Evolutionary conservation across 1,140 invertebrate species (phyloP), one percentile per base, ranked within the genome.

Genomic region (Pseudomyrmex concolor): DNA sequence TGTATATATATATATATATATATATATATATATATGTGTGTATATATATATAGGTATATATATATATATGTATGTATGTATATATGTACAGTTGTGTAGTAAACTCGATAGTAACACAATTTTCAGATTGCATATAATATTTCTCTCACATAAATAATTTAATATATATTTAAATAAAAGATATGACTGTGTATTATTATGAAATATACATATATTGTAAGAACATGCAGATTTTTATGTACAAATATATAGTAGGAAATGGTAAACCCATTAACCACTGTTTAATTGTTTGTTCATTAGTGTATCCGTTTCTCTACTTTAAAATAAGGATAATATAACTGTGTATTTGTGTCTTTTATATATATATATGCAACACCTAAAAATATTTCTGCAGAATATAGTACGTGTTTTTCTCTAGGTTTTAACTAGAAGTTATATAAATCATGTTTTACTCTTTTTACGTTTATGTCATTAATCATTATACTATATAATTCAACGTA

Each of bases 401-500:
- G 57, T 34, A 45, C 9, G 50, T 22, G 12, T 48, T 7, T 34
- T 34, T 34, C 34, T 34, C 34, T 67, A 62, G 2, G 15, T 59
- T 77, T 54, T 77, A 83, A 12, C 15, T 86, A 43, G 59, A 34
- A 71, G 19, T 71, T 45, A 34, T 34, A 34, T 54, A 73, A 85
- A 81, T 55, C 17, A 85, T 71, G 34, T 34, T 34, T 17, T 81
- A 82, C 50, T 43, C n/a, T 22, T 55, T 55, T 67, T 25, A 64
- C 57, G 45, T 68, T 73, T 55, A 83, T 74, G 59, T 34, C 55
- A 57, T 54, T 84, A 78, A 77, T 63, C 66, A 60, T 73, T 72
- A 57, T 60, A 48, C 63, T 86, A 81, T 17, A 43, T 25, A 55
- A 9, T 87, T 50, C 45, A 70, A 66, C 17, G 50, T 13, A 12